Conservation (phyloP, 2,888 invertebrate species). For the Ischnus inquisitorius region DNA sequence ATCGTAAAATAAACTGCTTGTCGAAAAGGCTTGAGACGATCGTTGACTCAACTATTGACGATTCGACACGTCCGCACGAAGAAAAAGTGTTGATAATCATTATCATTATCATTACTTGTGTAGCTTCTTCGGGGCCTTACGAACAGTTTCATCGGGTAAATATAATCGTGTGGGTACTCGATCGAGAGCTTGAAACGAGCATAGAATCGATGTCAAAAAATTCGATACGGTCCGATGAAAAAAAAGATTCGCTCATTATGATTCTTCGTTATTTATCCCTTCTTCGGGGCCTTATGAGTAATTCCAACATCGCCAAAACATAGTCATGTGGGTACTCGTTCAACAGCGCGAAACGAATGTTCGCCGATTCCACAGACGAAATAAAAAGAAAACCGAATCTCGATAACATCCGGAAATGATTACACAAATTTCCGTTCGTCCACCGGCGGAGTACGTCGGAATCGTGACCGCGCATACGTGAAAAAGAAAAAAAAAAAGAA, state of each 20-base stretch:
- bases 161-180: constrained; percentile 15
- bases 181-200: constrained; percentile 6
- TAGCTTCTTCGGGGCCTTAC: constrained; percentile 28
- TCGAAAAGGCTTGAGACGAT: too few species aligned
- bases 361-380: neutral
- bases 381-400: neutral
- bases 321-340: constrained; percentile 1
- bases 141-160: neutral
- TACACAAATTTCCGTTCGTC: constrained; percentile 1
- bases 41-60: too few species aligned
- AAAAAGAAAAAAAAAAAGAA: constrained; percentile 32
- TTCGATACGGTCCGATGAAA: neutral
- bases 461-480: constrained; percentile 22
- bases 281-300: neutral
- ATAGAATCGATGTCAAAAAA: neutral
- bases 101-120: too few species aligned
- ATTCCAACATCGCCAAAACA: neutral
- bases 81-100: too few species aligned
- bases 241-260: neutral
- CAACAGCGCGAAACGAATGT: neutral
- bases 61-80: neutral
- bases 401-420: constrained; percentile 50
- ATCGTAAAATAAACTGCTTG: neutral
- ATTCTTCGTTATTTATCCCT: neutral
- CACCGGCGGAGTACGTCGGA: constrained; percentile 1